Evolutionary conservation across 2,797 vertebrate genomes (phyloP).

Genomic region (Smutsia temminckii): DNA sequence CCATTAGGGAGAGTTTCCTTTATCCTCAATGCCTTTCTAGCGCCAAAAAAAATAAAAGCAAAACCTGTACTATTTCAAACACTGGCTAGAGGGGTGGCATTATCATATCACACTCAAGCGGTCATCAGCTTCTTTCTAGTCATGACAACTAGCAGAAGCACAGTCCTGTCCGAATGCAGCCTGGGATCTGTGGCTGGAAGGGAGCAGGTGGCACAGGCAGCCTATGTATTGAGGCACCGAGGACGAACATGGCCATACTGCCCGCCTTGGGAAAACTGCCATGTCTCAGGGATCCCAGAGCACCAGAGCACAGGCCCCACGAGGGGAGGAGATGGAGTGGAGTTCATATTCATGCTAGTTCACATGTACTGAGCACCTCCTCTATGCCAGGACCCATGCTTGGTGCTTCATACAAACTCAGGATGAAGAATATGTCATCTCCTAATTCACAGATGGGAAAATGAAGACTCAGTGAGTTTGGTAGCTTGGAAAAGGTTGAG

Average conservation of each 20-base stretch:
- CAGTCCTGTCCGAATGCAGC: not conserved
- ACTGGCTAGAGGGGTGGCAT: not conserved
- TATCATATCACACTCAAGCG: not conserved
- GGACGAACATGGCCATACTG: not conserved
- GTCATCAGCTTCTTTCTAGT: not conserved
- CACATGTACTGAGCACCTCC: not conserved
- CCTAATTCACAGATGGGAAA: not conserved
- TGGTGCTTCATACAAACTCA: not conserved
- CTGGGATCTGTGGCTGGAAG: not conserved
- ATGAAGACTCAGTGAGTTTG: not conserved
- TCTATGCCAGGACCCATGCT: not conserved
- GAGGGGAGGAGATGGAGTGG: rapidly evolving
- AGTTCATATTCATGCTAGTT: not conserved
- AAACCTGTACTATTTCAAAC: not conserved
- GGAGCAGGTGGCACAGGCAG: not conserved
- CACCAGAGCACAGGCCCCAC: not conserved
- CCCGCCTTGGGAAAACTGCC: not conserved
- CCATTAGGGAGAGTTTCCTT: conserved; percentile 1
- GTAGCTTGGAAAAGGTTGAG: not conserved
- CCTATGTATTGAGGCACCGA: not conserved
- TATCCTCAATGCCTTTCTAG: not conserved
- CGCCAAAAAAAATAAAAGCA: conserved; percentile 33
- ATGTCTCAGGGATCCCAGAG: not conserved
- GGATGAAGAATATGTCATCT: not conserved
- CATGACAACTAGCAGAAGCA: not conserved